phyloP scores from a whole-genome alignment of 2,888 invertebrate genomes.

The Sarcophaga carnaria region DNA sequence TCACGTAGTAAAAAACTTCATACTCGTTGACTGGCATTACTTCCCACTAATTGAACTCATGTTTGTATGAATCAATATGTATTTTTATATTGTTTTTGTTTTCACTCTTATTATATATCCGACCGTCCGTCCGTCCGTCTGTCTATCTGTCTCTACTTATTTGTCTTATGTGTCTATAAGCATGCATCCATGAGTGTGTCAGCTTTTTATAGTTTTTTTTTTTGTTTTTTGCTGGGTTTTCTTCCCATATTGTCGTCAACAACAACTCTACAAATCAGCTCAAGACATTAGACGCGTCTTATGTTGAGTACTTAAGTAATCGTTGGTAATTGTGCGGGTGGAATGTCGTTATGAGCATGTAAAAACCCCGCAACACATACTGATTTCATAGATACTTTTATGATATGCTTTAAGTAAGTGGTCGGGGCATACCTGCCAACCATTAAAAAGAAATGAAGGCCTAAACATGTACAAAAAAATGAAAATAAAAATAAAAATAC shows the following conservation, averaged over 20 bases:
- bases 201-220: not conserved
- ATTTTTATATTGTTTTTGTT: not conserved
- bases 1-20: not conserved
- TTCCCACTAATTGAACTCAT: conserved; percentile 17
- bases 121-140: no score
- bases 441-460: not conserved
- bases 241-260: conserved; percentile 29
- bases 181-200: not conserved
- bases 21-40: not conserved
- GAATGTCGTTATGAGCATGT: conserved; percentile 34
- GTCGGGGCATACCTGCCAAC: not conserved
- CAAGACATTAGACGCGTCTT: conserved; percentile 52
- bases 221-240: conserved; percentile 17
- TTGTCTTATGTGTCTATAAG: not conserved
- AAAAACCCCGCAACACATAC: conserved; percentile 15
- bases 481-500: not conserved
- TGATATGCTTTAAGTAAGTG: not conserved
- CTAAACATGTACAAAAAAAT: not conserved
- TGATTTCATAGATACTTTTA: not conserved
- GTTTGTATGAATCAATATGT: not conserved
- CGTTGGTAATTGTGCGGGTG: conserved; percentile 59
- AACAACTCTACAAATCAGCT: conserved; percentile 38
- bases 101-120: no score
- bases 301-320: conserved; percentile 59
- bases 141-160: not conserved